Evolutionary conservation across 2,888 invertebrate species (phyloP).

Genomic region (Hirtodrosophila alboralis): DNA sequence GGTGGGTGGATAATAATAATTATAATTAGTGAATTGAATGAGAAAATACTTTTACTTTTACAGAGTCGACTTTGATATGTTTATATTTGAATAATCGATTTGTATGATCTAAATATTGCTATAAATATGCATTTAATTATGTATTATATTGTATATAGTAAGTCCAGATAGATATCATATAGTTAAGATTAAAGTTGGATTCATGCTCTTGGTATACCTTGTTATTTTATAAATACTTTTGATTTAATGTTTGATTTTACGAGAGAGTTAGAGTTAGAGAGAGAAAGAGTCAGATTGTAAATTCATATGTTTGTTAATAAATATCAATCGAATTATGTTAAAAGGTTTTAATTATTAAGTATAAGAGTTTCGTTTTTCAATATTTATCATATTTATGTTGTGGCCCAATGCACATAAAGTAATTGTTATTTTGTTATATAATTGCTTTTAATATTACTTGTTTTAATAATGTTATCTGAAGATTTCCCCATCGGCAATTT

Average conservation of each 20-base stretch:
- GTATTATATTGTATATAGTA: conserved; percentile 13
- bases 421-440: conserved; percentile 23
- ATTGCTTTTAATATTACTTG: conserved; percentile 29
- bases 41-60: conserved; percentile 23
- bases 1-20: conserved; percentile 7
- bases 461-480: conserved; percentile 18
- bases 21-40: not conserved
- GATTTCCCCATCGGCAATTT: not conserved
- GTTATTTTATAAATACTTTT: conserved; percentile 1
- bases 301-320: conserved; percentile 1
- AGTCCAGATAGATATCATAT: conserved; percentile 13
- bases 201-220: not conserved
- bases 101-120: conserved; percentile 17
- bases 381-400: conserved; percentile 31
- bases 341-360: too few species aligned
- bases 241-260: conserved; percentile 13
- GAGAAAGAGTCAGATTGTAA: not conserved
- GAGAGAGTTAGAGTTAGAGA: not conserved
- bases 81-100: conserved; percentile 44
- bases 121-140: too few species aligned
- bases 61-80: conserved; percentile 55
- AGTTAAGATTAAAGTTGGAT: conserved; percentile 8
- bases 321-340: conserved; percentile 8
- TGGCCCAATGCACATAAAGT: conserved; percentile 43
- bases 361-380: conserved; percentile 6